Base-by-base conservation (phyloP, 1,140 invertebrate species). In the Pinna nobilis region DNA sequence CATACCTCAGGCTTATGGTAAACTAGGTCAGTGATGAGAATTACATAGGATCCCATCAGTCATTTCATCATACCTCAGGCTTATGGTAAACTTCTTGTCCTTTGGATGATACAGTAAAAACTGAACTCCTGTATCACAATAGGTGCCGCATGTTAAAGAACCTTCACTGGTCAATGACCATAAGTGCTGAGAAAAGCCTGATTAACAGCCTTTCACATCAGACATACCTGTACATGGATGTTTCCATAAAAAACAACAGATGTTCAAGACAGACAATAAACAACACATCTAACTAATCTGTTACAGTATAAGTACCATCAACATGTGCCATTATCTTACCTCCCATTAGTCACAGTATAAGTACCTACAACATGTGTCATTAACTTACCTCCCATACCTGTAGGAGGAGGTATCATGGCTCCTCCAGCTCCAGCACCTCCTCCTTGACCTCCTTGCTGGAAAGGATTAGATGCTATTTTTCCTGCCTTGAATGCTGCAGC, bases 401-500 rank as follows among this genome's bases (percentile, higher is more conserved):
- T 91, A 30, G 92, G 91, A 35, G 94, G 94, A 5, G 95, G 95
- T 61, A 94, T 84, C 81, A 86, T 87, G 33, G 84, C 85, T 82
- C 94, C 93, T 70, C 88, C 91, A 32, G 82, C 71, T n/a, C n/a
- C n/a, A n/a, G n/a, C n/a, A n/a, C n/a, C n/a, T n/a, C n/a, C n/a
- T 30, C 77, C 75, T 37, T 59, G 51, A 9, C 57, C 89, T 1
- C 93, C 94, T 85, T 64, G 64, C 37, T 77, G 65, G 70, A 97
- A 96, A 63, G 95, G 94, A 91, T 97, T 97, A 60, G 95, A 94
- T 13, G 95, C 94, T 73, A 98, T 97, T 91, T 98, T 98, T 18
- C 97, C 97, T 37, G 97, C 96, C 89, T 98, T 98, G 83, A 97
- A 98, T 18, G 93, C 93, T 55, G 95, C 95, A 33, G 96, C 96